A percentile compares a stretch with the other conserved stretches of the same genome.
These are phyloP conservation scores for Ptilodon capucinus DNA, from an alignment of 2,888 invertebrate genomes.

Conservation along the genomic window DNA sequence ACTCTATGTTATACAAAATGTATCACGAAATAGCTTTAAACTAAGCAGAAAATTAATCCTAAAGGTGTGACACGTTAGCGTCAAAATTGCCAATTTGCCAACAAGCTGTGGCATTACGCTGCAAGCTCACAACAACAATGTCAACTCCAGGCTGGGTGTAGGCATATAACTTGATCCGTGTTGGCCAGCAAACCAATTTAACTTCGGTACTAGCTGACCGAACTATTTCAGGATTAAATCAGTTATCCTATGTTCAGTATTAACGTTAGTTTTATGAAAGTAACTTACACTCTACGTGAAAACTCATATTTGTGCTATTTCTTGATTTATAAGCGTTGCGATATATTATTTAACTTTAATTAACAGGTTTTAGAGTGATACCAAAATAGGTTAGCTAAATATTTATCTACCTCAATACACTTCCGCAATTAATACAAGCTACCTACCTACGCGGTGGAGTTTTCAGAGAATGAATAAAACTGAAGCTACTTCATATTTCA, in stretches of 20 bases:
- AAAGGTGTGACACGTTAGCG: conserved; percentile 14
- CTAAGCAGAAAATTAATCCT: conserved; percentile 22
- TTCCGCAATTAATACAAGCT: too few relatives aligned
- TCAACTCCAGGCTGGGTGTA: conserved; percentile 30
- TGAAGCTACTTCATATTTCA: too few relatives aligned
- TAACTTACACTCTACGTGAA: not conserved
- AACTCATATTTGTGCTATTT: too few relatives aligned
- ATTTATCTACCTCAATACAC: too few relatives aligned
- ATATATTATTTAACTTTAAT: too few relatives aligned
- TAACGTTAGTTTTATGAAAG: not conserved
- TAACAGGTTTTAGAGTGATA: too few relatives aligned
- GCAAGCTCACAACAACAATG: conserved; percentile 19
- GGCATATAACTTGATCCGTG: conserved; percentile 49
- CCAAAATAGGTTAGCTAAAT: too few relatives aligned
- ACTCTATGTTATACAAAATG: conserved; percentile 5
- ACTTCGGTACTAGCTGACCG: conserved; percentile 50
- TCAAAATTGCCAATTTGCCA: conserved; percentile 31
- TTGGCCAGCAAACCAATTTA: conserved; percentile 57
- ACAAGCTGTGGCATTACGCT: conserved; percentile 20
- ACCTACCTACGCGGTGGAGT: too few relatives aligned
- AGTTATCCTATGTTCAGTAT: conserved; percentile 12
- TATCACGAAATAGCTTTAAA: conserved; percentile 9
- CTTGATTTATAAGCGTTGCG: too few relatives aligned
- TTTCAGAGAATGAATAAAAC: too few relatives aligned
- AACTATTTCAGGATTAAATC: conserved; percentile 34